Conservation (phyloP, 2,888 invertebrate species). For the Ischnura elegans region DNA sequence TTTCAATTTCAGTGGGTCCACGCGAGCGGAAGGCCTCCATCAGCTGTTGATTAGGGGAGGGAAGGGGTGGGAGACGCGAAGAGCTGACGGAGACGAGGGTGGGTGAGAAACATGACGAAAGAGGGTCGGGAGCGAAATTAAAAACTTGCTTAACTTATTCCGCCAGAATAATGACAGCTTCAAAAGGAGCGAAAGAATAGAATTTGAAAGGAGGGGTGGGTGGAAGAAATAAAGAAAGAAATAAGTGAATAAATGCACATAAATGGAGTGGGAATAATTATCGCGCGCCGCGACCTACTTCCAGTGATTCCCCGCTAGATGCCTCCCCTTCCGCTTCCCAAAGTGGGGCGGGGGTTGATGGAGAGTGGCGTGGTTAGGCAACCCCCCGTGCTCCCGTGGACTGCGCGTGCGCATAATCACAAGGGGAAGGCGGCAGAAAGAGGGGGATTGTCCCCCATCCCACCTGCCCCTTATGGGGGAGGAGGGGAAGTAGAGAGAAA, state of each 20-base stretch:
- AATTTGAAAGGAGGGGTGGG: neutral
- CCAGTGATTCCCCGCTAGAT: neutral
- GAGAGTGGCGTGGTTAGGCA: neutral
- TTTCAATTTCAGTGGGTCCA: too few species aligned
- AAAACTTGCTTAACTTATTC: neutral
- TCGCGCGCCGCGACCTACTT: neutral
- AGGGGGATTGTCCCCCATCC: neutral
- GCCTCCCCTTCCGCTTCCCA: neutral
- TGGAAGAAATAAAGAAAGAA: neutral
- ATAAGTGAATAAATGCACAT: neutral
- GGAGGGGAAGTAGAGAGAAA: conserved; percentile 9
- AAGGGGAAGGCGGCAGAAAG: neutral
- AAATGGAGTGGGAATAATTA: neutral
- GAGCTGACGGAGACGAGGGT: too few species aligned
- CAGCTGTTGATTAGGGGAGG: too few species aligned
- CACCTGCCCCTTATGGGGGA: too few species aligned
- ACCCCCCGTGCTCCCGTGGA: neutral
- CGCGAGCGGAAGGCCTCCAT: too few species aligned
- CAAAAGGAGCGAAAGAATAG: neutral
- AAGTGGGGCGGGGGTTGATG: neutral
- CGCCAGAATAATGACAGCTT: neutral
- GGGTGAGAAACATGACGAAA: too few species aligned
- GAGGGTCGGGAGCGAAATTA: neutral
- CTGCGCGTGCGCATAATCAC: neutral
- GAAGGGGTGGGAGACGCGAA: too few species aligned